These are phyloP conservation scores for Bungarus multicinctus DNA, from an alignment of 2,113 vertebrate species.

Conservation along the genomic window DNA sequence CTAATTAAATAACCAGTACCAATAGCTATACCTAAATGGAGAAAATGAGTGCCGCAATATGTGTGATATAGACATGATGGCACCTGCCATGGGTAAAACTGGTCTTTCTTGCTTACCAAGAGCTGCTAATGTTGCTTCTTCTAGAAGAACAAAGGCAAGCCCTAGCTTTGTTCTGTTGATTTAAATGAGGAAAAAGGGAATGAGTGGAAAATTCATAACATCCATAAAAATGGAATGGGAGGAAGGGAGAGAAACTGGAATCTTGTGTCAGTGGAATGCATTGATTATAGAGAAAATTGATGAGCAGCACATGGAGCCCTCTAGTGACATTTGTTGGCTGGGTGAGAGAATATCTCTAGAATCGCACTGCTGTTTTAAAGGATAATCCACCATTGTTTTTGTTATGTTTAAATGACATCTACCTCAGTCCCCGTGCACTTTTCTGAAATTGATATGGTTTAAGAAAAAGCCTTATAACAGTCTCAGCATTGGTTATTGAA, in stretches of 20 bases:
- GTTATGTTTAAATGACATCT: not conserved
- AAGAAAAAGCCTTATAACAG: not conserved
- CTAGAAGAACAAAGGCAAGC: not conserved
- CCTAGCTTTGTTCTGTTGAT: not conserved
- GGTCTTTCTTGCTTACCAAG: constrained; percentile 23
- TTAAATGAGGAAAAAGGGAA: not conserved
- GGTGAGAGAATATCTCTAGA: not conserved
- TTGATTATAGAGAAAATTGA: not conserved
- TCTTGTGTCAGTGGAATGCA: not conserved
- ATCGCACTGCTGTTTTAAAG: not conserved
- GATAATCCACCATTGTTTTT: not conserved
- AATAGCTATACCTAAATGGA: not conserved
- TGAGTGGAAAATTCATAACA: not conserved
- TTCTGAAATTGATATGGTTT: not conserved
- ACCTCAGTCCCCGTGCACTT: not conserved
- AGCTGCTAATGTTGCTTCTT: not conserved
- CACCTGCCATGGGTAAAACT: constrained; percentile 7
- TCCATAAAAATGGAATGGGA: not conserved
- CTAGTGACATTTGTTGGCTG: constrained; percentile 8
- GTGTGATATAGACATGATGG: constrained; percentile 8
- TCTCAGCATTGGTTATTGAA: not conserved
- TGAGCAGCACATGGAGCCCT: constrained; percentile 10
- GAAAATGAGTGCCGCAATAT: not conserved
- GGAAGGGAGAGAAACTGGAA: not conserved
- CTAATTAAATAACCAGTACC: not conserved